phyloP scores from a whole-genome alignment of 2,888 invertebrate genomes.

The Odontomyia ornata region DNA sequence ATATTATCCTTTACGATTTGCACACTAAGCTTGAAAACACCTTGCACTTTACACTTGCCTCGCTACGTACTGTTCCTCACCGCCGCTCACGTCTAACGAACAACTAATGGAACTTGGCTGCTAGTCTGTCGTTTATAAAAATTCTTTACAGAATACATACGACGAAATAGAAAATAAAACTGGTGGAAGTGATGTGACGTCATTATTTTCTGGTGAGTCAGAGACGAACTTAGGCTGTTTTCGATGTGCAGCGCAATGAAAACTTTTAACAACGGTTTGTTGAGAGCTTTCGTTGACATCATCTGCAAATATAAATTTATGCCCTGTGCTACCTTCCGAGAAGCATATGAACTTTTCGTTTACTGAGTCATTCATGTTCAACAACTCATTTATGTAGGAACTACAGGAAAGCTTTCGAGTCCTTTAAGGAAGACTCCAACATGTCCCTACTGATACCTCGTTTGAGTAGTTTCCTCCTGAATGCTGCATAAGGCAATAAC shows the following conservation, averaged over 20 bases:
- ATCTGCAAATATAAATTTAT: neutral
- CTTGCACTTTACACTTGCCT: neutral
- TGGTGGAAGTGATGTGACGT: neutral
- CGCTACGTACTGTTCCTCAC: neutral
- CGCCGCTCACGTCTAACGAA: constrained; percentile 35
- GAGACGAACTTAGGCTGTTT: neutral
- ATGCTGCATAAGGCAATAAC: no score
- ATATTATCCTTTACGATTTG: constrained; percentile 13
- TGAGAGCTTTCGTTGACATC: constrained; percentile 14
- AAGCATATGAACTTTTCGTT: no score
- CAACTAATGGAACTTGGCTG: constrained; percentile 33
- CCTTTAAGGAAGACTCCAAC: no score
- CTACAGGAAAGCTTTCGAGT: no score
- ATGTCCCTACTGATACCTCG: no score
- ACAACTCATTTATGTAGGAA: no score
- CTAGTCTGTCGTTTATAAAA: constrained; percentile 42
- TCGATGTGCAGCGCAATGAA: neutral
- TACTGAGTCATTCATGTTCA: no score
- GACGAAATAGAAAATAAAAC: neutral
- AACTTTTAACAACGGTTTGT: neutral
- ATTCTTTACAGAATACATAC: constrained; percentile 10
- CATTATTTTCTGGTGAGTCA: constrained; percentile 6
- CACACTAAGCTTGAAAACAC: constrained; percentile 3
- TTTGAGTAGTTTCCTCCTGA: no score
- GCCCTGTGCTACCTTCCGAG: no score